These are phyloP conservation scores for Dynastes tityus DNA, from an alignment of 2,888 invertebrate genomes.

Conservation along the genomic window DNA sequence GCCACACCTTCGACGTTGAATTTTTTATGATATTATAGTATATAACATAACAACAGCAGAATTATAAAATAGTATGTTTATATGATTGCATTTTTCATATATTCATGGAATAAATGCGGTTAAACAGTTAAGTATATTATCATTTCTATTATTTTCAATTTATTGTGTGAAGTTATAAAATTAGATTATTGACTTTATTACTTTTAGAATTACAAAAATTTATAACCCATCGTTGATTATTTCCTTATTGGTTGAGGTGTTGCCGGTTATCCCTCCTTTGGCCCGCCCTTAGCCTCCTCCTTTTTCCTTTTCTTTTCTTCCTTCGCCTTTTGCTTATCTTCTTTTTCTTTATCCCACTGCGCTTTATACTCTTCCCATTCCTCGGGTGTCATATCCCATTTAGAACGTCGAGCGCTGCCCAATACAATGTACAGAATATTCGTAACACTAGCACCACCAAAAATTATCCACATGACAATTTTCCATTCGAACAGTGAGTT, in stretches of 20 bases:
- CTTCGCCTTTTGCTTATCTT: constrained; percentile 34
- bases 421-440: constrained; percentile 80
- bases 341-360: constrained; percentile 27
- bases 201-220: neutral
- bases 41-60: too few species aligned
- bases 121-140: too few species aligned
- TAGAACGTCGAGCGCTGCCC: constrained; percentile 77
- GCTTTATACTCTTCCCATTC: constrained; percentile 29
- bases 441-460: constrained; percentile 78
- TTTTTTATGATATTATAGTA: too few species aligned
- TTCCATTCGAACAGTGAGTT: constrained; percentile 81
- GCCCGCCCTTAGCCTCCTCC: neutral
- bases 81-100: too few species aligned
- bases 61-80: too few species aligned
- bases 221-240: neutral
- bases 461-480: constrained; percentile 85
- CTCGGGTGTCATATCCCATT: constrained; percentile 47
- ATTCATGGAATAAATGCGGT: too few species aligned
- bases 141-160: too few species aligned
- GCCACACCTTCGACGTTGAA: too few species aligned
- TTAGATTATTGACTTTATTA: too few species aligned
- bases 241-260: neutral
- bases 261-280: too few species aligned
- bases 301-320: constrained; percentile 23
- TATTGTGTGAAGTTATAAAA: too few species aligned